Evolutionary conservation across 2,888 invertebrate genomes (phyloP), one percentile per base, ranked within the genome.

Genomic region (Dasypolia templi): DNA sequence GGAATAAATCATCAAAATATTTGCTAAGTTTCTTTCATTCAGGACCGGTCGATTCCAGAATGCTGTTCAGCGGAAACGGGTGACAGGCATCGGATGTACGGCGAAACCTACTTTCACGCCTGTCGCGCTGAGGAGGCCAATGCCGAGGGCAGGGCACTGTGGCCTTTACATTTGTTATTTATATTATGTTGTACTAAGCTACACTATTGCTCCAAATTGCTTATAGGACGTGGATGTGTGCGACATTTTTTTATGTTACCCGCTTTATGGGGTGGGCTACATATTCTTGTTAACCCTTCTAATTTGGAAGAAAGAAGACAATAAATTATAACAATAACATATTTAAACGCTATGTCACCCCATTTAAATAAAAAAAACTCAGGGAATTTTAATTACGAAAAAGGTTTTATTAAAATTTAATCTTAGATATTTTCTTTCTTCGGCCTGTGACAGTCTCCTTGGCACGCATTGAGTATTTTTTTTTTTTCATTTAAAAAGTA

Each of bases 21-120:
- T 73, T 76, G 59, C 56, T 70, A 86, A n/a, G n/a, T 79, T 75
- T 71, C 77, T 84, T 83, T 86, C 83, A 81, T 84, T 83, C 83
- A 79, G 75, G 74, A 86, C 84, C 89, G 85, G 87, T 87, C 87
- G 89, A 84, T 86, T 85, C 85, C 84, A 85, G 89, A 89, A 90
- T 89, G 89, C 89, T 91, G 88, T 89, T 88, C 73, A 75, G 56
- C 89, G 93, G 94, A 93, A 92, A 84, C 87, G 91, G 89, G 91
- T 90, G 94, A 89, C 92, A 89, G 90, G 86, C 87, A 85, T 85
- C 93, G 94, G 95, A 93, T 92, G 87, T 89, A 84, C 87, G 86
- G 84, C 89, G 90, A 88, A 90, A 90, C 92, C 94, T 93, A 93
- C 93, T 93, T 94, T 93, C 92, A 91, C 89, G 91, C 89, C 89